These are phyloP conservation scores for Atlantisia rogersi DNA, from an alignment of 2,113 vertebrate species.

Conservation along the genomic window DNA sequence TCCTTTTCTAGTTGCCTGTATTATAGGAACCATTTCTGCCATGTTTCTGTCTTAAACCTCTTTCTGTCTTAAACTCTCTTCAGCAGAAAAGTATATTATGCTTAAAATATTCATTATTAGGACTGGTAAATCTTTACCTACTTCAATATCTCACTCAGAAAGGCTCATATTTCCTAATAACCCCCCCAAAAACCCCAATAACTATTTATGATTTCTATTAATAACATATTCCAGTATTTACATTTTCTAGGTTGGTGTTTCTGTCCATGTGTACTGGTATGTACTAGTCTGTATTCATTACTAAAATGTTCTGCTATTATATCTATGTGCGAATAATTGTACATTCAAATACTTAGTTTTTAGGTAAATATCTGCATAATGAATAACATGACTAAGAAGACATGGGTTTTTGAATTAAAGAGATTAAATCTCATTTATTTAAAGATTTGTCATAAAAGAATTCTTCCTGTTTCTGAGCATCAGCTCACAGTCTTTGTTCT, in stretches of 20 bases:
- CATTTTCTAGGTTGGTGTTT: background rate
- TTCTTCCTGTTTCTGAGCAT: background rate
- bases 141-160: background rate
- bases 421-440: background rate
- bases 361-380: background rate
- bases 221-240: background rate
- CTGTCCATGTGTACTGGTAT: background rate
- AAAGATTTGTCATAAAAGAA: background rate
- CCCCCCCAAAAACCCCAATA: no score
- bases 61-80: background rate
- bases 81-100: background rate
- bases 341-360: background rate
- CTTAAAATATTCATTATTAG: background rate
- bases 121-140: background rate
- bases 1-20: background rate
- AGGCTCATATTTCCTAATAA: background rate
- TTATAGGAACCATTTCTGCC: background rate
- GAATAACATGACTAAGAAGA: background rate
- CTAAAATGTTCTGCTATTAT: background rate
- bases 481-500: background rate
- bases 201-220: background rate
- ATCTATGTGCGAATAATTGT: background rate
- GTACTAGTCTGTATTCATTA: background rate
- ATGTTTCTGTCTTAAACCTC: background rate
- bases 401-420: background rate